phyloP scores from a whole-genome alignment of 2,113 vertebrate genomes.

The Percopsis transmontana region DNA sequence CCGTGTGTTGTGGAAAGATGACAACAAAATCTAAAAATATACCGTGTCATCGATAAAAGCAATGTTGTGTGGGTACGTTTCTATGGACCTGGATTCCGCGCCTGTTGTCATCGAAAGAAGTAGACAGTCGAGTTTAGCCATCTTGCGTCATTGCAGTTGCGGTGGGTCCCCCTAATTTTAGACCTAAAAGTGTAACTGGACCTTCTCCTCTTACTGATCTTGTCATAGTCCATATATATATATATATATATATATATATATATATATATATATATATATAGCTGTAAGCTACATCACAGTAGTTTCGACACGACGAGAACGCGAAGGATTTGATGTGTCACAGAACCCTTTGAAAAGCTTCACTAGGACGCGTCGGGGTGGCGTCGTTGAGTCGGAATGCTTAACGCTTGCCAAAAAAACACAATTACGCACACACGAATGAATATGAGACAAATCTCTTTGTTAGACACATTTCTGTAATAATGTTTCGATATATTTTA shows the following conservation, averaged over 20 bases:
- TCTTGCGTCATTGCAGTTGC: slow-evolving; percentile 70
- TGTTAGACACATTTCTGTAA: too few species aligned
- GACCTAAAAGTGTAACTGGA: slow-evolving; percentile 61
- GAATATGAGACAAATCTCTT: too few species aligned
- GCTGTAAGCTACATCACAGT: not conserved
- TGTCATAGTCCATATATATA: slow-evolving; percentile 4
- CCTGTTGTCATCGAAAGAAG: slow-evolving; percentile 44
- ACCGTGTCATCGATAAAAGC: slow-evolving; percentile 73
- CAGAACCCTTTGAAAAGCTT: slow-evolving; percentile 7
- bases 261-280: too few species aligned
- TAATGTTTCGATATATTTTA: too few species aligned
- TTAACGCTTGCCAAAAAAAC: slow-evolving; percentile 13
- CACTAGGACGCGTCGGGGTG: slow-evolving; percentile 17
- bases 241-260: too few species aligned
- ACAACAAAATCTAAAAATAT: slow-evolving; percentile 82
- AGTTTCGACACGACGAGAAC: slow-evolving; percentile 24
- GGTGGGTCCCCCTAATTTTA: slow-evolving; percentile 75
- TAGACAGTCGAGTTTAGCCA: slow-evolving; percentile 50
- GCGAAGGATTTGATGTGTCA: slow-evolving; percentile 52
- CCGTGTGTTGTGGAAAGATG: slow-evolving; percentile 72
- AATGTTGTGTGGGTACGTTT: slow-evolving; percentile 58
- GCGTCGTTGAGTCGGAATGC: slow-evolving; percentile 34
- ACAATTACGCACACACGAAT: slow-evolving; percentile 1
- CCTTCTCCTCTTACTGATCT: slow-evolving; percentile 8
- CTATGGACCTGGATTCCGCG: slow-evolving; percentile 58